These are phyloP conservation scores for Orgyia antiqua DNA, from an alignment of 2,888 invertebrate species.

Conservation along the genomic window DNA sequence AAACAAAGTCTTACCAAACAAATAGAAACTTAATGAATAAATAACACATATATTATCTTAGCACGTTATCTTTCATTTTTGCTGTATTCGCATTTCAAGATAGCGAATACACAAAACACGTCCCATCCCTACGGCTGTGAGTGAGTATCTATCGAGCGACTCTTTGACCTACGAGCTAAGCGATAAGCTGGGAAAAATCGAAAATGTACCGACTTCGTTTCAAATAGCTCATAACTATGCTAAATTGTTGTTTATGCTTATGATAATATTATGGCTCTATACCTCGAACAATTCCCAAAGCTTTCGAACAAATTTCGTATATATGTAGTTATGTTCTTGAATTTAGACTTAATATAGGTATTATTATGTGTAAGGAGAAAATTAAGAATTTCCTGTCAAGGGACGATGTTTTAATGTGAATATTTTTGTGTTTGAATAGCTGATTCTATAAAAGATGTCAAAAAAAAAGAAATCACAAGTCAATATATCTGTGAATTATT, in stretches of 20 bases:
- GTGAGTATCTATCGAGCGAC: constrained; percentile 22
- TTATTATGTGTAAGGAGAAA: no score
- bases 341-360: constrained; percentile 8
- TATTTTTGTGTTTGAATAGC: no score
- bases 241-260: constrained; percentile 29
- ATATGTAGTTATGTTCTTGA: constrained; percentile 10
- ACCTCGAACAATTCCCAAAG: constrained; percentile 6
- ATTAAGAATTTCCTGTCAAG: no score
- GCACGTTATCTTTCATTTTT: constrained; percentile 9
- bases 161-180: constrained; percentile 22
- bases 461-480: no score
- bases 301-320: constrained; percentile 7
- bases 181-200: constrained; percentile 32
- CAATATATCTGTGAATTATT: no score
- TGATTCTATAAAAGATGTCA: no score
- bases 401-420: no score
- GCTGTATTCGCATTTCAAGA: constrained; percentile 9
- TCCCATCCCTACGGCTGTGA: constrained; percentile 11
- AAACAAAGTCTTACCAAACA: constrained; percentile 4
- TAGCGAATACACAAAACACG: constrained; percentile 12
- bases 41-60: constrained; percentile 6
- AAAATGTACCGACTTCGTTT: constrained; percentile 24
- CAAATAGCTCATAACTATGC: constrained; percentile 22
- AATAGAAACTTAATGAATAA: constrained; percentile 9
- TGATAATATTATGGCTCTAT: constrained; percentile 24